Evolutionary conservation across 2,113 vertebrate species (phyloP).

Genomic region (Microtus oregoni): DNA sequence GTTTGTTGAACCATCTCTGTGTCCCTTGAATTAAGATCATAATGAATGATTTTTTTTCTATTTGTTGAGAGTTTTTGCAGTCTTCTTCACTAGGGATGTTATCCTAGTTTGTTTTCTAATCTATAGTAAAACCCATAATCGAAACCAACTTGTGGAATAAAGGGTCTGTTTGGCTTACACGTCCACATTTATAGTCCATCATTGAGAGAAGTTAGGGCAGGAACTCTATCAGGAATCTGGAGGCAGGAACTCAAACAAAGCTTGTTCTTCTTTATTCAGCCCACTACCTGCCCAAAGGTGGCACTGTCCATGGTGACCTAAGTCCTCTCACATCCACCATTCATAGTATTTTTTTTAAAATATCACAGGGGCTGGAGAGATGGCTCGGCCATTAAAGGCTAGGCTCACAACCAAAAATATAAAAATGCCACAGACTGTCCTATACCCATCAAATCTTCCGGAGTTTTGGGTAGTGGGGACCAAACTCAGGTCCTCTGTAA

Average conservation of each 20-base stretch:
- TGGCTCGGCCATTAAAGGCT: too few relatives aligned
- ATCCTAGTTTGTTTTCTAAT: neutral
- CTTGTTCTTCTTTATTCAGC: neutral
- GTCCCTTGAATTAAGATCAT: neutral
- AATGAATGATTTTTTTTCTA: neutral
- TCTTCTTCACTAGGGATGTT: neutral
- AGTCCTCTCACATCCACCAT: neutral
- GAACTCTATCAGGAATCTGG: too few relatives aligned
- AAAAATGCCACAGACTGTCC: neutral
- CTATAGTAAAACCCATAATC: neutral
- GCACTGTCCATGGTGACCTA: neutral
- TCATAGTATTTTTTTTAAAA: neutral
- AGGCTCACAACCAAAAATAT: too few relatives aligned
- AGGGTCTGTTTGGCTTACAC: neutral
- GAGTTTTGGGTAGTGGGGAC: neutral
- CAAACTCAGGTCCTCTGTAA: neutral
- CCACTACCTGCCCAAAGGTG: neutral
- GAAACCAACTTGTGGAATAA: neutral
- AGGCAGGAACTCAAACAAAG: too few relatives aligned
- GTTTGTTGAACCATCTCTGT: neutral
- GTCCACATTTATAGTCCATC: neutral
- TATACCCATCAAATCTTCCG: neutral
- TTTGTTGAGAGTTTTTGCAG: neutral
- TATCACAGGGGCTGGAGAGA: too few relatives aligned
- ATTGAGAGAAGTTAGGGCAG: neutral